Conservation (phyloP, 2,888 invertebrate genomes). For the Heliconius charithonia region DNA sequence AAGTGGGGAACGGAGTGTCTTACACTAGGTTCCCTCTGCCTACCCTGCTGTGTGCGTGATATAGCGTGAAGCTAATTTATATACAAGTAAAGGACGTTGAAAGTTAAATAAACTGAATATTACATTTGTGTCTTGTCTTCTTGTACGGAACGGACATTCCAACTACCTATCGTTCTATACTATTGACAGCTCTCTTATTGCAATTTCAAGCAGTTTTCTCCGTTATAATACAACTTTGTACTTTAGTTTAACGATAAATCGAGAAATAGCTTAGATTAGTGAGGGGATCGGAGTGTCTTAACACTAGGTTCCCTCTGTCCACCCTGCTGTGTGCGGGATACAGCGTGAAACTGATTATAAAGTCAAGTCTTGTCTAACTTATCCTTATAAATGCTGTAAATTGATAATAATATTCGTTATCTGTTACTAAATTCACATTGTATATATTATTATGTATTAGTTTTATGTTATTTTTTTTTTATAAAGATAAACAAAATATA, state of each 20-base stretch:
- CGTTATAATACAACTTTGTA: background rate
- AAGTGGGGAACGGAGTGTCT: no score
- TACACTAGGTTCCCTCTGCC: no score
- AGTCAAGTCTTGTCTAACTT: background rate
- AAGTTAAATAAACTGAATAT: background rate
- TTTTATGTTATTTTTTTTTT: background rate
- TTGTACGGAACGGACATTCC: background rate
- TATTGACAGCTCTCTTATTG: background rate
- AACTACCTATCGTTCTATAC: background rate
- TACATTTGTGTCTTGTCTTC: background rate
- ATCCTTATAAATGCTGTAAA: background rate
- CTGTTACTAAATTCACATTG: background rate
- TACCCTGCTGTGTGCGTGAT: no score
- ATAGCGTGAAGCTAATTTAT: no score
- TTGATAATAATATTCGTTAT: background rate
- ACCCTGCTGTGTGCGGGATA: no score
- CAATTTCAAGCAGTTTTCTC: background rate
- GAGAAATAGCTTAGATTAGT: background rate
- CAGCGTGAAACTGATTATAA: background rate
- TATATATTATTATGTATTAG: background rate
- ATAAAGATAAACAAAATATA: background rate
- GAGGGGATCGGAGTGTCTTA: background rate
- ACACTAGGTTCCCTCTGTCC: no score
- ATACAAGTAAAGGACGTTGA: background rate
- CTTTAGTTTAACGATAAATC: background rate